phyloP scores from a whole-genome alignment of 2,888 invertebrate genomes.

The Athripsodes cinereus region DNA sequence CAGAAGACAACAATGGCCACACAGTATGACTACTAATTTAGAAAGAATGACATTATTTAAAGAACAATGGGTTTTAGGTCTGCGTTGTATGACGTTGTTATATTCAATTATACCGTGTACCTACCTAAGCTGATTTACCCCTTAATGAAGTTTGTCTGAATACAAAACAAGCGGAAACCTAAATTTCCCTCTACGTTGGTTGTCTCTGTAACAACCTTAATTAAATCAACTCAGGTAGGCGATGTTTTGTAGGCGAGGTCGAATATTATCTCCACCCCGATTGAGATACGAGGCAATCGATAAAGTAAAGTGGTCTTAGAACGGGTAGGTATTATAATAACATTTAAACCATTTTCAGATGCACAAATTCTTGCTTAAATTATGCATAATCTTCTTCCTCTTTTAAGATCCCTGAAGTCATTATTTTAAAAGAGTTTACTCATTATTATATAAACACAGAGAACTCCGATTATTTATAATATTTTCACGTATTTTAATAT shows the following conservation, averaged over 20 bases:
- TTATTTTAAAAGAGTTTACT: too few relatives aligned
- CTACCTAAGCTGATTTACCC: not conserved
- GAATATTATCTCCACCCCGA: too few relatives aligned
- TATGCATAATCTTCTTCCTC: too few relatives aligned
- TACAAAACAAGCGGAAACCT: conserved; percentile 2
- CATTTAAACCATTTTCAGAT: too few relatives aligned
- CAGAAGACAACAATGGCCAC: not conserved
- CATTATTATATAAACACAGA: too few relatives aligned
- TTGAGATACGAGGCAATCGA: conserved; percentile 16
- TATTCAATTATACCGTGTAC: not conserved
- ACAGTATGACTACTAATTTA: too few relatives aligned
- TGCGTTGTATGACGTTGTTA: not conserved
- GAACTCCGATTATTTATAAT: too few relatives aligned
- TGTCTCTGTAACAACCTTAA: conserved; percentile 17
- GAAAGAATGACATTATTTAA: not conserved
- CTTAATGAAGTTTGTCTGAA: conserved; percentile 1
- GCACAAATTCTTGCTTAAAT: not conserved
- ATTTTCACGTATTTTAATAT: too few relatives aligned
- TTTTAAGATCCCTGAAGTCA: too few relatives aligned
- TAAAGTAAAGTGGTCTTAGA: conserved; percentile 5
- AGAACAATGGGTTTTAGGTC: not conserved
- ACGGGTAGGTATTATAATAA: not conserved
- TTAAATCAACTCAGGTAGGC: conserved; percentile 23
- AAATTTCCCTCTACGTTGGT: conserved; percentile 7
- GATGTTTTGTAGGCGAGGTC: conserved; percentile 16